Base-by-base conservation (phyloP, 2,113 vertebrate species). In the Laticauda colubrina region DNA sequence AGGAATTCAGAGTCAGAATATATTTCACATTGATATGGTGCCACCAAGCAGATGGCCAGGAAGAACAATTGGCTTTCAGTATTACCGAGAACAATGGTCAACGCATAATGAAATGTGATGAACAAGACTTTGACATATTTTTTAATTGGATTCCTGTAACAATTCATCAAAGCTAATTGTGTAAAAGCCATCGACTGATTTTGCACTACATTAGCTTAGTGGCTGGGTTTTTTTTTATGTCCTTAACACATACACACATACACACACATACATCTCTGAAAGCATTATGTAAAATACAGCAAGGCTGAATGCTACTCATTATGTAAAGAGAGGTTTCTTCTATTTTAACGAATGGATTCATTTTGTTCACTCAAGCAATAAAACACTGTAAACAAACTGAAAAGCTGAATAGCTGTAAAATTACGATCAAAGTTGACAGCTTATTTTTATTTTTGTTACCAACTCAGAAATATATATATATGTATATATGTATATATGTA, bases 371-470 rank as follows among this genome's bases (percentile, higher is more conserved):
- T 91, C 86, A 59, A 45, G 64, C 61, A 91, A 89, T 85, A 85
- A 91, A 91, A 91, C 87, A 85, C 29, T 7, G 86, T 23, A 29
- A 61, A 59, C 2, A 55, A 91, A 9, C 54, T 21, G 26, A 85
- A 39, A 61, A 85, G 54, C 59, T n/a, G 87, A 91, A 89, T n/a
- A 23, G 87, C 55, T 51, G 10, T n/a, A 85, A 53, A 61, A 53
- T 89, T 53, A 39, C n/a, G 54, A 93, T 93, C 87, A 59, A 89
- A 89, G 85, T n/a, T 61, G 90, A 89, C 90, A 89, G 90, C 75
- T 91, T 89, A 93, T 91, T 90, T 86, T 89, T 56, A 43, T 14
- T 53, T 56, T 85, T 93, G 91, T 85, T 87, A 89, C 85, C 93
- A 93, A 34, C 48, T 89, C 87, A 53, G 59, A 91, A 61, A 48